phyloP scores from a whole-genome alignment of 2,797 vertebrate species.

The Diceros bicornis region DNA sequence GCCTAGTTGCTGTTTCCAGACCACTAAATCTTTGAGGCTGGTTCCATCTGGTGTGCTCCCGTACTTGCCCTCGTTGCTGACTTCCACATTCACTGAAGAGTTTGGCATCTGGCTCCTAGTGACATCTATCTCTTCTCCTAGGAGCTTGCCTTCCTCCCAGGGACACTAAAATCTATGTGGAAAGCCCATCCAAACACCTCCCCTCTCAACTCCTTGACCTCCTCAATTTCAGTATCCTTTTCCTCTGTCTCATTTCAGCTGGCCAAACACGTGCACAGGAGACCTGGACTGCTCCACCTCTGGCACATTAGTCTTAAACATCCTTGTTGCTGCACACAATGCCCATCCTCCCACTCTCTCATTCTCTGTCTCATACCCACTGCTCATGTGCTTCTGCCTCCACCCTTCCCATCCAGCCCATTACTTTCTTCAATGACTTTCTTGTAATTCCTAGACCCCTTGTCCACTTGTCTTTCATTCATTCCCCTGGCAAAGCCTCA shows the following conservation, averaged over 20 bases:
- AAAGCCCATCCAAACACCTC: neutral
- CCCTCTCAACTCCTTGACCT: neutral
- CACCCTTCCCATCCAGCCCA: neutral
- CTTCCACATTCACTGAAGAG: neutral
- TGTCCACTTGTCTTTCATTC: neutral
- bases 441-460: no score
- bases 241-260: neutral
- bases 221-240: neutral
- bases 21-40: neutral
- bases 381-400: rapidly evolving
- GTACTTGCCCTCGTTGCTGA: neutral
- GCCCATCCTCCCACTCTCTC: neutral
- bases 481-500: neutral
- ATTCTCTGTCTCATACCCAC: neutral
- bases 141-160: no score
- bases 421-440: neutral
- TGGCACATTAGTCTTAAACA: neutral
- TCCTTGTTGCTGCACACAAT: neutral
- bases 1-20: neutral
- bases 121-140: neutral
- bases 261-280: neutral
- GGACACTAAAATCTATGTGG: neutral
- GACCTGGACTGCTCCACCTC: neutral
- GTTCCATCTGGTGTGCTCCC: neutral
- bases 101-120: neutral